Conservation (phyloP, 2,797 vertebrate genomes). For the Pangasius larnaudii region DNA sequence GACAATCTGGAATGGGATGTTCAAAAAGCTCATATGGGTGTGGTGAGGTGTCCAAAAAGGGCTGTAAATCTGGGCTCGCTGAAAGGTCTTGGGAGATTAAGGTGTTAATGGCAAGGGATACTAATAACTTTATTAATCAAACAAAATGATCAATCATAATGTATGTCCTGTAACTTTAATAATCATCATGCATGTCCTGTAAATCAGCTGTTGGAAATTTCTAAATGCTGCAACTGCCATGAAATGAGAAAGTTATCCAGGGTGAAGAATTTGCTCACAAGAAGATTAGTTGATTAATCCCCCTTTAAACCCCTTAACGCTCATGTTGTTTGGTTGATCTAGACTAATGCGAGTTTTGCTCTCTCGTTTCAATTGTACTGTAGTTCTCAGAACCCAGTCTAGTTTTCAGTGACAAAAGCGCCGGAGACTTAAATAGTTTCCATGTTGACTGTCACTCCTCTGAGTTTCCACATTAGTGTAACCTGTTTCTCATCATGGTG, state of each 20-base stretch:
- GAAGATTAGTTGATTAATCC: conserved; percentile 1
- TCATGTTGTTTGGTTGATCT: background rate
- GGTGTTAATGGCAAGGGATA: background rate
- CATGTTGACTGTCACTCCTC: conserved; percentile 19
- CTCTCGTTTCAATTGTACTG: background rate
- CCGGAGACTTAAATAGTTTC: conserved; percentile 34
- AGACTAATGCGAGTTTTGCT: background rate
- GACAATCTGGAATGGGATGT: background rate
- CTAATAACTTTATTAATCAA: background rate
- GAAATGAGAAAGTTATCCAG: conserved; percentile 1
- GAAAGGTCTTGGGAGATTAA: background rate
- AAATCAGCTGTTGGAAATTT: background rate
- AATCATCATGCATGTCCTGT: background rate
- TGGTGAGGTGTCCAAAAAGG: background rate
- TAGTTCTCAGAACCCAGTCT: background rate
- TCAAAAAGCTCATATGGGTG: background rate
- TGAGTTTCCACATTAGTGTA: conserved; percentile 42
- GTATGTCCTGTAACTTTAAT: background rate
- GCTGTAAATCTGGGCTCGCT: background rate
- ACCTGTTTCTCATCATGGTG: background rate
- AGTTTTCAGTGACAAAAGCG: conserved; percentile 11
- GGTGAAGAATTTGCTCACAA: background rate
- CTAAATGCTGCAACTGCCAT: conserved; percentile 7
- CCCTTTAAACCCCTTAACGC: background rate
- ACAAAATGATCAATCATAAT: background rate